Evolutionary conservation across 2,888 invertebrate genomes (phyloP), one percentile per base, ranked within the genome.

Genomic region (Eupelmus urozonus): DNA sequence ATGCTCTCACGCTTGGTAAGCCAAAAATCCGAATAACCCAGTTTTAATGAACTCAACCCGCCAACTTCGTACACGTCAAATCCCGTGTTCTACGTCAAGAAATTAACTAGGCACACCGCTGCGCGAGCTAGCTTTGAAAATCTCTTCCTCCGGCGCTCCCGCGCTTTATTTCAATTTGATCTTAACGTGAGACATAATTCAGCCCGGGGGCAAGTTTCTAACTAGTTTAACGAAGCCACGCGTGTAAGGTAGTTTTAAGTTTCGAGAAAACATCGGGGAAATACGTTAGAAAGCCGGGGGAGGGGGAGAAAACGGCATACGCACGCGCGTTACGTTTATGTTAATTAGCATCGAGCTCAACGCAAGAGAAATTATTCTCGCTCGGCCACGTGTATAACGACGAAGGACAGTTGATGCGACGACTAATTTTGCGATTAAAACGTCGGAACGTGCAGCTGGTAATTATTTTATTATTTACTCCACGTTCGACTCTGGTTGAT

Each of bases 371-470:
- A n/a, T 18, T 29, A 62, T 69, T 76, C 63, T 69, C 59, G 45
- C 55, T 53, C 62, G 45, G 13, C 60, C 60, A 69, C 70, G 66
- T 66, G 20, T 20, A 20, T 53, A 66, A 66, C 42, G 62, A 81
- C 66, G 42, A 53, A 67, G 81, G 76, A 82, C 74, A 76, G 81
- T 82, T 83, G 82, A 82, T 81, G 81, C 83, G 80, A 83, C 79
- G 80, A 81, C 82, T 87, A 86, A 87, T 87, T 87, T 84, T 83
- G 81, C 85, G 84, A 85, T 86, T 84, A 85, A 85, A 66, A 40
- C 84, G 80, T 60, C 51, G n/a, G 51, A 51, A 80, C 82, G 80
- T 81, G 81, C 81, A 78, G 82, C 82, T 82, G 82, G 82, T 85
- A 85, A 86, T 86, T 86, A 85, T 86, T 85, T 83, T 82, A 84